Percentiles rank a stretch among this genome's conserved stretches.
Conservation (phyloP, 2,888 invertebrate species). For the Dryococelus australis region DNA sequence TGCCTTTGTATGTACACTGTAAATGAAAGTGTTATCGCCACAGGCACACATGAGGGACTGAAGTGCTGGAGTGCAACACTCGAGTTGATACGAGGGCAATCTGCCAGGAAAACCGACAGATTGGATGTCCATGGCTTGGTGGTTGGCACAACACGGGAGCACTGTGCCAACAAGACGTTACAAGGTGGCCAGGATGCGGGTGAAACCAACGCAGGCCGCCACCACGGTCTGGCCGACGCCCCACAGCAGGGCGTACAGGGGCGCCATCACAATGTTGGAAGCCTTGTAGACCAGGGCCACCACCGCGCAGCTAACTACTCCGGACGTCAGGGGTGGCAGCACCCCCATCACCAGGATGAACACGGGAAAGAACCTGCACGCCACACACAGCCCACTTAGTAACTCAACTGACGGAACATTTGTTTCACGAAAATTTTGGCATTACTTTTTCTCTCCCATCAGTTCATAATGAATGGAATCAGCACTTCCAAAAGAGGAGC, state of each 20-base stretch:
- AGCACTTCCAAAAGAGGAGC: too few relatives aligned
- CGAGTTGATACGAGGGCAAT: too few relatives aligned
- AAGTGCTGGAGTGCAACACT: too few relatives aligned
- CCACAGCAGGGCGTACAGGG: constrained; percentile 92
- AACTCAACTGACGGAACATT: not conserved
- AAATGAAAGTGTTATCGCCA: too few relatives aligned
- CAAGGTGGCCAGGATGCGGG: constrained; percentile 90
- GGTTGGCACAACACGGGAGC: too few relatives aligned
- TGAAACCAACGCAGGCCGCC: constrained; percentile 90
- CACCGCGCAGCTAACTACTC: constrained; percentile 88
- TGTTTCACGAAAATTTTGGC: constrained; percentile 30
- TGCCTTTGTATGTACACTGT: too few relatives aligned
- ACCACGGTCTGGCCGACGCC: constrained; percentile 92
- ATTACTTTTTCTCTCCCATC: too few relatives aligned
- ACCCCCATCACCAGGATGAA: constrained; percentile 89
- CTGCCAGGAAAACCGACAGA: too few relatives aligned
- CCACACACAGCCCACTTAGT: constrained; percentile 39
- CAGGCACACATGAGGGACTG: too few relatives aligned
- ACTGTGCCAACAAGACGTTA: constrained; percentile 59
- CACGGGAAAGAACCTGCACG: constrained; percentile 84
- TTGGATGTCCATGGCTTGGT: too few relatives aligned
- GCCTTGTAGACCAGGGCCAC: constrained; percentile 94
- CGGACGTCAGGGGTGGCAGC: constrained; percentile 86
- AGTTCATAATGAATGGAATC: too few relatives aligned
- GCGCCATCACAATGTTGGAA: constrained; percentile 87